A percentile compares a stretch with the other conserved stretches of the same genome.
Conservation (phyloP, 2,888 invertebrate genomes). For the Pseudanteris insignis region DNA sequence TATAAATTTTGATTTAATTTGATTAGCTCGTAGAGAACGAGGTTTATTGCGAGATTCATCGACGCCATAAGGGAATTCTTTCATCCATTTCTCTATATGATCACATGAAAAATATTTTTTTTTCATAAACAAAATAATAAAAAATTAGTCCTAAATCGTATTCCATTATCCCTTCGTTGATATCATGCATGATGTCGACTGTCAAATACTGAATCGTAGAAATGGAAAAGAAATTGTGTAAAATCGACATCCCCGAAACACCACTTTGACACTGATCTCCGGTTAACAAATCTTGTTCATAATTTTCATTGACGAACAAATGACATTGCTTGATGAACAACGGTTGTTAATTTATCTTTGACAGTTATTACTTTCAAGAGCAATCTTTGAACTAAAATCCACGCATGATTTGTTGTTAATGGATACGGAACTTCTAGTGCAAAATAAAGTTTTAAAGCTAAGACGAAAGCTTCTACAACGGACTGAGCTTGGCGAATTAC, state of each 20-base stretch:
- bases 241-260: slow-evolving; percentile 23
- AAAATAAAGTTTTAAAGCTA: neutral
- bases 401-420: neutral
- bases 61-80: slow-evolving; percentile 13
- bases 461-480: neutral
- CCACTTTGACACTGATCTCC: slow-evolving; percentile 18
- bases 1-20: slow-evolving; percentile 10
- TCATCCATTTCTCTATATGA: slow-evolving; percentile 7
- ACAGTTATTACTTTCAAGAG: neutral
- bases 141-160: slow-evolving; percentile 45
- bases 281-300: slow-evolving; percentile 1
- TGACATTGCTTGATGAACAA: neutral
- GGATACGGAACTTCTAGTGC: neutral
- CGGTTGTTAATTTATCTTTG: neutral
- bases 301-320: slow-evolving; percentile 2
- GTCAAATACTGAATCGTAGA: slow-evolving; percentile 13
- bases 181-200: slow-evolving; percentile 35
- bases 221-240: slow-evolving; percentile 5
- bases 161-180: slow-evolving; percentile 37
- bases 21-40: neutral
- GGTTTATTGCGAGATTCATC: slow-evolving; percentile 36
- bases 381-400: neutral
- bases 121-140: slow-evolving; percentile 31
- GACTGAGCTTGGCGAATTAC: neutral
- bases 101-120: slow-evolving; percentile 31